Percentiles rank a stretch among this genome's conserved stretches.
Evolutionary conservation across 1,140 invertebrate genomes (phyloP).

Genomic region (Musca vetustissima): DNA sequence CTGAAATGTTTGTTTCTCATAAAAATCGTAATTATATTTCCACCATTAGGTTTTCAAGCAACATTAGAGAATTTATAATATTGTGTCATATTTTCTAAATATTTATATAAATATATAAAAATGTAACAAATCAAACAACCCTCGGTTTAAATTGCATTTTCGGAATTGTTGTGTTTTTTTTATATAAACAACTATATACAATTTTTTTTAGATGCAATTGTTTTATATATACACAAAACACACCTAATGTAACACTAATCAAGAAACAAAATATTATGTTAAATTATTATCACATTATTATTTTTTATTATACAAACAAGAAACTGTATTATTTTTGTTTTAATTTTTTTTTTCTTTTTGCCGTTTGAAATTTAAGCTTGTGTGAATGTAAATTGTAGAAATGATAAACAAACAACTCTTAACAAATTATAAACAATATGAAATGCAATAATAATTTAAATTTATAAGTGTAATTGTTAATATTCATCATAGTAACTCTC

Average conservation of each 20-base stretch:
- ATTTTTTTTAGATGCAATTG: slow-evolving; percentile 17
- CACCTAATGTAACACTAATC: background rate
- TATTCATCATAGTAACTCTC: background rate
- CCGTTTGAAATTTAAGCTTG: background rate
- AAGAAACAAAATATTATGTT: background rate
- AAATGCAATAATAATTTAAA: slow-evolving; percentile 4
- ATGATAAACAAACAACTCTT: too few relatives aligned
- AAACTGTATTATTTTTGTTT: background rate
- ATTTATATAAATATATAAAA: too few relatives aligned
- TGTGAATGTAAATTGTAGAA: too few relatives aligned
- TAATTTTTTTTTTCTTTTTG: background rate
- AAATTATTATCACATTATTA: background rate
- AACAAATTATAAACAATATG: background rate
- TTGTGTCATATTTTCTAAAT: too few relatives aligned
- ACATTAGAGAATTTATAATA: too few relatives aligned
- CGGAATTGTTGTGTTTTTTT: background rate
- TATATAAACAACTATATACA: slow-evolving; percentile 1
- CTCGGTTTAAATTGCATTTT: background rate
- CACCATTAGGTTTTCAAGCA: too few relatives aligned
- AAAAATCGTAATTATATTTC: too few relatives aligned
- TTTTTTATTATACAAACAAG: background rate
- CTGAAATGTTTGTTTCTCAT: too few relatives aligned
- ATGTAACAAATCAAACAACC: background rate
- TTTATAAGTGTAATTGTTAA: slow-evolving; percentile 8
- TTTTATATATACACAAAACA: slow-evolving; percentile 1